A percentile compares a stretch with the other conserved stretches of the same genome.
phyloP scores from a whole-genome alignment of 2,888 invertebrate species.

The Scotopteryx bipunctaria region DNA sequence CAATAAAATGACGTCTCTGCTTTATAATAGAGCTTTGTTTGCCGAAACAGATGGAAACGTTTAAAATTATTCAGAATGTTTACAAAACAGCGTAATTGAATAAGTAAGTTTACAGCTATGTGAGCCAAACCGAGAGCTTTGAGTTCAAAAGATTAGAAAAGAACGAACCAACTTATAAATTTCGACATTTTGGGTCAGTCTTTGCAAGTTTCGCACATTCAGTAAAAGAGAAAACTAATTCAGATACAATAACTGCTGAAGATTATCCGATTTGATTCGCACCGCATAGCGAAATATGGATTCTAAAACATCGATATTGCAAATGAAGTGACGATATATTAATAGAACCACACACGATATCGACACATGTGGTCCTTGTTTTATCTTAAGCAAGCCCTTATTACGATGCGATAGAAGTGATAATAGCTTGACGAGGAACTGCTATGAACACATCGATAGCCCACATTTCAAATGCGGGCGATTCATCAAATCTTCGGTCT shows the following conservation, averaged over 20 bases:
- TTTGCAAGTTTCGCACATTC: background rate
- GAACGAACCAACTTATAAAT: too few relatives aligned
- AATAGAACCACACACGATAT: slow-evolving; percentile 61
- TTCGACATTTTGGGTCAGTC: too few relatives aligned
- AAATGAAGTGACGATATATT: slow-evolving; percentile 64
- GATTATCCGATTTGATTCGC: slow-evolving; percentile 27
- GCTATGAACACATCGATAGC: slow-evolving; percentile 69
- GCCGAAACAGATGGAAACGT: background rate
- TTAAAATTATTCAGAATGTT: slow-evolving; percentile 2
- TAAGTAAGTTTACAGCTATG: too few relatives aligned
- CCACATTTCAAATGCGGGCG: slow-evolving; percentile 62
- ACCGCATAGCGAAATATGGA: slow-evolving; percentile 39
- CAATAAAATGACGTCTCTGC: slow-evolving; percentile 14
- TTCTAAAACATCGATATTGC: slow-evolving; percentile 52
- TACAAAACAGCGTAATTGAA: too few relatives aligned
- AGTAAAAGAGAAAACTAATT: background rate
- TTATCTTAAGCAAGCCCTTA: slow-evolving; percentile 10
- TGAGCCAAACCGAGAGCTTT: too few relatives aligned
- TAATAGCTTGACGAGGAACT: slow-evolving; percentile 24
- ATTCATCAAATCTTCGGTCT: slow-evolving; percentile 72
- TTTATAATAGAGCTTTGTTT: background rate
- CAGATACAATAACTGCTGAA: slow-evolving; percentile 24
- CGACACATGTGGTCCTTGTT: slow-evolving; percentile 43
- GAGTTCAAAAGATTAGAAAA: too few relatives aligned
- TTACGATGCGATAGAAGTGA: slow-evolving; percentile 18